Conservation (phyloP, 2,797 vertebrate species). For the Xenentodon cancila region DNA sequence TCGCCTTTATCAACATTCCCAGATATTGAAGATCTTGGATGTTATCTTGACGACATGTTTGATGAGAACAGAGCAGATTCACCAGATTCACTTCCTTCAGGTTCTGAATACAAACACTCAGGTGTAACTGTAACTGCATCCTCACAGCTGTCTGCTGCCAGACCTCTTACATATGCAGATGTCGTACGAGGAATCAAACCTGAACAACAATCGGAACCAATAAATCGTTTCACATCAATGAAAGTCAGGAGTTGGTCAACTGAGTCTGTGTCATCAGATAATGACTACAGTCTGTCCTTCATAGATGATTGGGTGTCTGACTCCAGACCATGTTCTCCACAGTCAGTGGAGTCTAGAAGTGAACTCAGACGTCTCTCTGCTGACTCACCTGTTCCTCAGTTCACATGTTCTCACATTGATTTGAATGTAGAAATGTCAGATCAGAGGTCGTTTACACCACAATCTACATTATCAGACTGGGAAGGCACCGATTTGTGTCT, state of each 20-base stretch:
- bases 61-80: slow-evolving; percentile 1
- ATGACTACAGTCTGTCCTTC: neutral
- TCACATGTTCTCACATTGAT: too few species aligned
- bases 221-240: fast-evolving
- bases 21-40: slow-evolving; percentile 13
- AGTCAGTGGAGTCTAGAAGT: too few species aligned
- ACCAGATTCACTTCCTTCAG: slow-evolving; percentile 5
- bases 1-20: slow-evolving; percentile 17
- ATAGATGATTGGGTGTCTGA: too few species aligned
- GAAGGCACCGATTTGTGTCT: too few species aligned
- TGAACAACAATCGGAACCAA: neutral
- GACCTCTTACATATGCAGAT: slow-evolving; percentile 37
- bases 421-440: too few species aligned
- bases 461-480: too few species aligned
- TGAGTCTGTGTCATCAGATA: fast-evolving
- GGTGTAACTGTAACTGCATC: fast-evolving
- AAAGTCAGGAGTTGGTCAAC: neutral
- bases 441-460: too few species aligned
- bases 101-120: neutral
- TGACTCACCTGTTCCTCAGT: too few species aligned
- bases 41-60: neutral
- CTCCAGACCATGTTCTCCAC: too few species aligned
- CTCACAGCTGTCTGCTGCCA: fast-evolving
- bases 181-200: neutral
- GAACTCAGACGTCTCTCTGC: too few species aligned